A percentile compares a stretch with the other conserved stretches of the same genome.
phyloP scores from a whole-genome alignment of 2,888 invertebrate genomes.

The Sarcophaga carnaria region DNA sequence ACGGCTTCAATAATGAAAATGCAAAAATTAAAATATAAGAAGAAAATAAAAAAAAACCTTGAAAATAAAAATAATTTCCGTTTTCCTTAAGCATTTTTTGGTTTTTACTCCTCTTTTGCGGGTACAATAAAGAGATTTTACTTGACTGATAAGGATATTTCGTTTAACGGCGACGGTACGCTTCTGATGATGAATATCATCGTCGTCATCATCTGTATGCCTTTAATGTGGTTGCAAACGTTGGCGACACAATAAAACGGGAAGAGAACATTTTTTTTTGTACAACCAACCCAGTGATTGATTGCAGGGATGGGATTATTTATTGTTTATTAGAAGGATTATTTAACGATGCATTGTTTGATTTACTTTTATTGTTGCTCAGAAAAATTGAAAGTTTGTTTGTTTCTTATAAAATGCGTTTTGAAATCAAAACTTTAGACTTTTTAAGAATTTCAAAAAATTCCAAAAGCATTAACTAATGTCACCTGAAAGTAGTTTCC shows the following conservation, averaged over 20 bases:
- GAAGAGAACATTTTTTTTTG: slow-evolving; percentile 15
- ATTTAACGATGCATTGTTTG: slow-evolving; percentile 43
- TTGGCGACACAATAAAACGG: background rate
- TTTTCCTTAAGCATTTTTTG: slow-evolving; percentile 34
- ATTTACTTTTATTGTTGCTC: background rate
- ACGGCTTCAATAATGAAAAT: no score
- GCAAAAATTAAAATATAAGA: no score
- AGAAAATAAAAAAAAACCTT: background rate
- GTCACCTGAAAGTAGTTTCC: background rate
- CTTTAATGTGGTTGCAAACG: slow-evolving; percentile 22
- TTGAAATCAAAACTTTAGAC: no score
- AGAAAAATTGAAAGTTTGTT: no score
- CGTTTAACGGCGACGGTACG: slow-evolving; percentile 52
- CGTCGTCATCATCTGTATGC: slow-evolving; percentile 15
- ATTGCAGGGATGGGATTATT: slow-evolving; percentile 49
- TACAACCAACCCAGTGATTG: slow-evolving; percentile 34
- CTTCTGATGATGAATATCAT: slow-evolving; percentile 36
- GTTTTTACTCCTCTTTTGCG: slow-evolving; percentile 20
- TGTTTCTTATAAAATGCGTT: no score
- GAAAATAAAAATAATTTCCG: slow-evolving; percentile 61
- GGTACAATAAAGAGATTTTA: slow-evolving; percentile 63
- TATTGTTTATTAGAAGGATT: slow-evolving; percentile 39
- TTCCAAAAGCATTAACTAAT: no score
- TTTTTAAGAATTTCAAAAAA: no score
- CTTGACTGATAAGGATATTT: slow-evolving; percentile 57